Base-by-base conservation (phyloP, 1,140 invertebrate genomes). In the Drosophila ananassae region DNA sequence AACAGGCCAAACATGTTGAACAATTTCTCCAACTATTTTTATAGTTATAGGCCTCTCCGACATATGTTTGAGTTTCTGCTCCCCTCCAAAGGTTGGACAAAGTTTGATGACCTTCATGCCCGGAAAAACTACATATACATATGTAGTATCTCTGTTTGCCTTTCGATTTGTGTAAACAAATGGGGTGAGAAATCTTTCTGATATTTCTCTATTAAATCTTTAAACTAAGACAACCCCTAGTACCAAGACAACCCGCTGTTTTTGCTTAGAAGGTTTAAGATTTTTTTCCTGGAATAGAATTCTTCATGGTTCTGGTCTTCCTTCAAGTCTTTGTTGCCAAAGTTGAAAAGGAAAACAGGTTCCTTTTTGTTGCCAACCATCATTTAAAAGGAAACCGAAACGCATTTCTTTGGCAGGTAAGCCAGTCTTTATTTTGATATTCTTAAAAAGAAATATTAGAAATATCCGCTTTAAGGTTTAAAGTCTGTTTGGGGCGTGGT, bases 81-180 rank as follows among this genome's bases (percentile, higher is more conserved):
- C 17, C 17, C 17, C 17, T 17, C 1, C 17, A 17, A 17, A 0
- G 9, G 41, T 25, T 56, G 48, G 52, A 32, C 61, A 77, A 81
- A 87, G 82, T 85, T 85, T 87, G 78, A 87, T 78, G 82, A 85
- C 81, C 81, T 85, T 81, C 82, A 63, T 17, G 34, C 30, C 2
- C 34, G 47, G 52, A 62, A 66, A 73, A 73, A 37, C 25, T 9
- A 21, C 9, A 12, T 66, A 46, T n/a, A n/a, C n/a, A n/a, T 17
- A 17, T 17, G 17, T 17, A 17, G 17, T 17, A 17, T 55, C 32
- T 50, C 10, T 57, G 56, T 62, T 52, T 48, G 57, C 28, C 8
- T 67, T 47, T 69, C 50, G 48, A 53, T 68, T 64, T 71, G 25
- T 82, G 63, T 83, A 82, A 83, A 78, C 69, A 78, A 72, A 53